Evolutionary conservation across 2,797 vertebrate genomes (phyloP).

Genomic region (Enteromius unitaeniatus): DNA sequence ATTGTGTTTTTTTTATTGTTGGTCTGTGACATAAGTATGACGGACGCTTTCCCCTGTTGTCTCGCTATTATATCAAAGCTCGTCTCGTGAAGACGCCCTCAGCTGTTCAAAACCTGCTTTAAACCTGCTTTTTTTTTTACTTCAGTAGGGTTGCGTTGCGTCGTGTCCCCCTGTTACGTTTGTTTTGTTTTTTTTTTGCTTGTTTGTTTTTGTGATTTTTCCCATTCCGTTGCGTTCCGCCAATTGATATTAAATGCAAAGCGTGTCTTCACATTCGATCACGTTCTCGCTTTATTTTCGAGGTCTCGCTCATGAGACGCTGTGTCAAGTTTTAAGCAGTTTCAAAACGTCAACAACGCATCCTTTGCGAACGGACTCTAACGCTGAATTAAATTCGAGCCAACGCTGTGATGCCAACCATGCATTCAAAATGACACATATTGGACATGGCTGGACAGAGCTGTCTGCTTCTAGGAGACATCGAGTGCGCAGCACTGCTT

Average conservation of each 20-base stretch:
- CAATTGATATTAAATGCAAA: not conserved
- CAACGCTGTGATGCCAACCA: not conserved
- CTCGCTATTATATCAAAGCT: not conserved
- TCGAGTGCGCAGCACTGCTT: not conserved
- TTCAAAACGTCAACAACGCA: not conserved
- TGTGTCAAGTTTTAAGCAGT: not conserved
- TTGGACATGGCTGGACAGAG: not conserved
- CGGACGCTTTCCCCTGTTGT: not conserved
- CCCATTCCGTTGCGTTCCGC: not conserved
- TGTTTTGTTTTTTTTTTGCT: not conserved
- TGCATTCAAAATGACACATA: not conserved
- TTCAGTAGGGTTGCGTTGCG: not conserved
- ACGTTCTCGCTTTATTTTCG: not conserved
- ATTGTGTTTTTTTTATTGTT: not conserved
- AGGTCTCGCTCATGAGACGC: not conserved
- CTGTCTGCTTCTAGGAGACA: not conserved
- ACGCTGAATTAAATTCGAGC: not conserved
- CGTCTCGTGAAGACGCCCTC: not conserved
- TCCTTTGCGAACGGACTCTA: not conserved
- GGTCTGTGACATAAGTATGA: not conserved
- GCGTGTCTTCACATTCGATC: too few relatives aligned
- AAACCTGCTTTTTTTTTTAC: not conserved
- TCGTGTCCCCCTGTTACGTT: not conserved
- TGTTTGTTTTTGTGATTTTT: not conserved
- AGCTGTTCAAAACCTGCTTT: not conserved